A percentile compares a stretch with the other conserved stretches of the same genome.
These are phyloP conservation scores for Leptopilina drosophilae DNA, from an alignment of 2,888 invertebrate genomes.

Conservation along the genomic window DNA sequence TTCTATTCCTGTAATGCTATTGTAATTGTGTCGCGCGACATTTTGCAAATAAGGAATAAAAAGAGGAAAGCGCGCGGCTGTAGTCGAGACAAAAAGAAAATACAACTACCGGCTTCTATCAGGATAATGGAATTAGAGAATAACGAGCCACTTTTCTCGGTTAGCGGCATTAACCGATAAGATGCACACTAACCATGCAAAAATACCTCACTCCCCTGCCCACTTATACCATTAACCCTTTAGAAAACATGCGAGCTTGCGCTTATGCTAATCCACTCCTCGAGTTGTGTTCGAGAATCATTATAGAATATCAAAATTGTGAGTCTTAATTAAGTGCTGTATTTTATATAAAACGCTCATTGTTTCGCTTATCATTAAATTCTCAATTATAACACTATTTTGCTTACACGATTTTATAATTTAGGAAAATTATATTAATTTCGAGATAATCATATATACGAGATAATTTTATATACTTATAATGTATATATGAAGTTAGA, in stretches of 20 bases:
- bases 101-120: constrained; percentile 47
- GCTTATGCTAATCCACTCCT: constrained; percentile 37
- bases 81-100: constrained; percentile 47
- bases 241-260: constrained; percentile 43
- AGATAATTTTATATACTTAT: too few species aligned
- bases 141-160: constrained; percentile 58
- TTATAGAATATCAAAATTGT: constrained; percentile 16
- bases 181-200: constrained; percentile 14
- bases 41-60: constrained; percentile 20
- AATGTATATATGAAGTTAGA: too few species aligned
- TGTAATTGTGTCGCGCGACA: constrained; percentile 25
- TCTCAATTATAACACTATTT: background rate
- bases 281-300: background rate
- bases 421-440: background rate
- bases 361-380: background rate
- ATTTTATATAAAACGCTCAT: background rate
- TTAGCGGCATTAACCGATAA: constrained; percentile 52
- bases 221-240: background rate
- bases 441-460: too few species aligned
- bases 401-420: constrained; percentile 6
- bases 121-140: constrained; percentile 58
- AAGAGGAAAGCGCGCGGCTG: background rate
- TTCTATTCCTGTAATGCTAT: background rate
- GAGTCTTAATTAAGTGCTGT: constrained; percentile 28
- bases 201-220: constrained; percentile 1